These are phyloP conservation scores for Steinernema scapterisci DNA, from an alignment of 2,888 invertebrate species.

Conservation along the genomic window DNA sequence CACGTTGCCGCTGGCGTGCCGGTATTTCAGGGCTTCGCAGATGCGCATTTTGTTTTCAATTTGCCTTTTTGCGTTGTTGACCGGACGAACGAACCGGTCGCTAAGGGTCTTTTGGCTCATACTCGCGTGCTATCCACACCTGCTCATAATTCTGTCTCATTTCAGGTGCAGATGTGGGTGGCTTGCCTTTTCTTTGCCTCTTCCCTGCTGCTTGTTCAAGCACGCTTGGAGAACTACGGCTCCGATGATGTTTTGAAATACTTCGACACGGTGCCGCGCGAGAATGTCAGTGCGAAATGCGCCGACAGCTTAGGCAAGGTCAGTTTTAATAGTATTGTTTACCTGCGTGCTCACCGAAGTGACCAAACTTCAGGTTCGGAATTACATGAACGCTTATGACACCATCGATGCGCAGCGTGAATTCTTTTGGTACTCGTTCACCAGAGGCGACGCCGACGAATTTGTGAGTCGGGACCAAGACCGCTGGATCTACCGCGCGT, in stretches of 20 bases:
- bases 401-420: conserved; percentile 60
- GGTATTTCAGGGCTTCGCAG: conserved; percentile 2
- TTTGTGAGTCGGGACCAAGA: conserved; percentile 60
- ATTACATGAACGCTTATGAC: conserved; percentile 56
- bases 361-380: conserved; percentile 44
- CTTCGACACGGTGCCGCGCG: conserved; percentile 32
- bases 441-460: conserved; percentile 45
- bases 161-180: conserved; percentile 25
- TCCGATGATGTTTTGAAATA: conserved; percentile 44
- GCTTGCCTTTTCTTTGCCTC: not conserved
- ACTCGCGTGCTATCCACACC: not conserved
- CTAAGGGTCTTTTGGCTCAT: not conserved
- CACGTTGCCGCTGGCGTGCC: not conserved
- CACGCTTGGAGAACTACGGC: not conserved
- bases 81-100: not conserved
- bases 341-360: not conserved
- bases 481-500: conserved; percentile 63
- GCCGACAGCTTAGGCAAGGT: conserved; percentile 51
- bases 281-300: conserved; percentile 49
- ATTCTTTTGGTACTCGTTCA: conserved; percentile 59
- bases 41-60: not conserved
- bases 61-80: not conserved
- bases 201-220: not conserved
- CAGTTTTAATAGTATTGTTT: conserved; percentile 33
- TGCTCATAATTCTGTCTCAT: not conserved